phyloP scores from a whole-genome alignment of 1,140 invertebrate genomes.

The Leptinotarsa lineolata region DNA sequence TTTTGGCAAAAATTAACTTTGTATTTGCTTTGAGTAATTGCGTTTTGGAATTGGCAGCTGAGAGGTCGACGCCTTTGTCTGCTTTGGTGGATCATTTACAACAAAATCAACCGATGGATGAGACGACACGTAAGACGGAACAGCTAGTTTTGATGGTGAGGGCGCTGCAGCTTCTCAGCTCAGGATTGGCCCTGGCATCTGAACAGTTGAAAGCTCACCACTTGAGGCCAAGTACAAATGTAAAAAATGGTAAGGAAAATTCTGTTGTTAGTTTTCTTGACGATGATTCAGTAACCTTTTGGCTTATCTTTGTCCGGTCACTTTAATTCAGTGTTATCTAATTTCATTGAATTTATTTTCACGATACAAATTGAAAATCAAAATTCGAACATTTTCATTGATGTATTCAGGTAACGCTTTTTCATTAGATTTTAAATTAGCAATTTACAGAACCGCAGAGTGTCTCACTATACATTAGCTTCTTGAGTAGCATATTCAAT shows the following conservation, averaged over 20 bases:
- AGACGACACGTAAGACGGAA: slow-evolving; percentile 69
- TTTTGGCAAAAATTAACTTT: slow-evolving; percentile 90
- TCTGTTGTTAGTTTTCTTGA: too few species aligned
- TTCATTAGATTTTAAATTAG: too few species aligned
- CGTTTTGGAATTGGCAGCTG: slow-evolving; percentile 83
- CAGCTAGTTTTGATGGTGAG: slow-evolving; percentile 88
- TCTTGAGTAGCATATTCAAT: too few species aligned
- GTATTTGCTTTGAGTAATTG: slow-evolving; percentile 89
- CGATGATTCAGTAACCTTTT: too few species aligned
- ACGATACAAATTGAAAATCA: too few species aligned
- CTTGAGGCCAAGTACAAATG: slow-evolving; percentile 86
- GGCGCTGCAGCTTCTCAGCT: slow-evolving; percentile 89
- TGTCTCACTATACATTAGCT: too few species aligned
- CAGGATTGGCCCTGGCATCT: slow-evolving; percentile 87
- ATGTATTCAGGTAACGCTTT: too few species aligned
- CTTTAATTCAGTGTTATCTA: too few species aligned
- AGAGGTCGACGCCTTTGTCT: slow-evolving; percentile 72
- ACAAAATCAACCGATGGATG: slow-evolving; percentile 56
- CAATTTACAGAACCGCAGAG: too few species aligned
- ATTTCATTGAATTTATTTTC: too few species aligned
- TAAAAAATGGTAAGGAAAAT: slow-evolving; percentile 75
- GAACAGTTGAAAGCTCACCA: slow-evolving; percentile 81
- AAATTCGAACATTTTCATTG: too few species aligned
- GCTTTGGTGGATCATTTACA: slow-evolving; percentile 59
- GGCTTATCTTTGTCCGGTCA: too few species aligned